These are phyloP conservation scores for Tinea trinotella DNA, from an alignment of 2,888 invertebrate genomes.

Conservation along the genomic window DNA sequence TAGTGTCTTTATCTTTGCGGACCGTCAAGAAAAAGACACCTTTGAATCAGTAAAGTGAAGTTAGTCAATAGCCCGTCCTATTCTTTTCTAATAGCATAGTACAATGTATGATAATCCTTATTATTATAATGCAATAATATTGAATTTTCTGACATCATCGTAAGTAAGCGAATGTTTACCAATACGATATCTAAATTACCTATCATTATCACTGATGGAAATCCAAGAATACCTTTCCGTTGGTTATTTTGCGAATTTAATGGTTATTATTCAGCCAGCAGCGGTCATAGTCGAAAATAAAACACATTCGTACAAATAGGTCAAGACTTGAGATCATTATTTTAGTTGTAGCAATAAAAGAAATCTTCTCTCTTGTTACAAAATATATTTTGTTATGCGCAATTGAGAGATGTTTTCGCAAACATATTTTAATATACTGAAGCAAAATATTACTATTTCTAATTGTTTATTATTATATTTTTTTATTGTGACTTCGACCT, in stretches of 20 bases:
- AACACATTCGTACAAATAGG: constrained; percentile 30
- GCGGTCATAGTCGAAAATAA: constrained; percentile 22
- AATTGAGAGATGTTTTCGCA: neutral
- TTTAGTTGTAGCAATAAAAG: constrained; percentile 14
- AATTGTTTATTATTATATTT: no score
- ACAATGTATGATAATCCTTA: neutral
- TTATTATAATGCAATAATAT: neutral
- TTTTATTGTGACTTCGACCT: no score
- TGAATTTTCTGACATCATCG: neutral
- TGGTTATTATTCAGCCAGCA: constrained; percentile 14
- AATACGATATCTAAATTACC: constrained; percentile 7
- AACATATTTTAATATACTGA: no score
- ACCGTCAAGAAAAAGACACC: no score
- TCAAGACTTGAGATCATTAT: constrained; percentile 30
- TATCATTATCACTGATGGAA: constrained; percentile 11
- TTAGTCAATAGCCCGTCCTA: no score
- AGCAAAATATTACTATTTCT: no score
- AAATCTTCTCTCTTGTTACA: neutral
- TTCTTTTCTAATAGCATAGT: no score
- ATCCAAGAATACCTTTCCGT: neutral
- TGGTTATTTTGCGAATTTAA: constrained; percentile 17
- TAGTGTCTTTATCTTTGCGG: no score
- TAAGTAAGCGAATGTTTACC: neutral
- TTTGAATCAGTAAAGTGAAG: no score
- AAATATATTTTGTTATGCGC: neutral